phyloP scores from a whole-genome alignment of 64 coral and sea anemone species.

The Stichodactyla helianthus region DNA sequence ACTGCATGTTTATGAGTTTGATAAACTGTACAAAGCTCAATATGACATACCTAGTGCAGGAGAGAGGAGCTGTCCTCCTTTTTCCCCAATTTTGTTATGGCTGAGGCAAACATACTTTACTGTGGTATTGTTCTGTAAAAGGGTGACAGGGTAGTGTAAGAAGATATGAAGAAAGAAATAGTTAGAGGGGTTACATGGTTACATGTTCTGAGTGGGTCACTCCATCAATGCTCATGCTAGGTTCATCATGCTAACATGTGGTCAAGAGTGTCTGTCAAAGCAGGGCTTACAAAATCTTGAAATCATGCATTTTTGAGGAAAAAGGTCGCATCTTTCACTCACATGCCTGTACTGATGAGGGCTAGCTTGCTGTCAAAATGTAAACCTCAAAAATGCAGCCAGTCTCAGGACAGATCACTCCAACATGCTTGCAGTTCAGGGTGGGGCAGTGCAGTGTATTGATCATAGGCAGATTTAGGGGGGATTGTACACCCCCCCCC shows the following conservation, averaged over 20 bases:
- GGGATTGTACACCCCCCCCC: too few species aligned
- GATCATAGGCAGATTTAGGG: too few species aligned
- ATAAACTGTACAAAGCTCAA: too few species aligned
- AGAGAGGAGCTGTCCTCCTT: conserved; percentile 64
- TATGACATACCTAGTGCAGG: conserved; percentile 66
- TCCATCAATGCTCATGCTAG: neutral
- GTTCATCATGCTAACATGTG: neutral
- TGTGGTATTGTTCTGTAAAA: conserved; percentile 60
- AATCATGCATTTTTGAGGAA: too few species aligned
- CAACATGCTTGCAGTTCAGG: neutral
- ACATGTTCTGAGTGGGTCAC: neutral
- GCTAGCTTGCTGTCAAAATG: too few species aligned
- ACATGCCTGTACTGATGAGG: too few species aligned
- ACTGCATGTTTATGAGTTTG: neutral
- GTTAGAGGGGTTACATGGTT: neutral
- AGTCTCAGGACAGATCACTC: neutral
- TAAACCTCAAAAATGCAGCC: too few species aligned
- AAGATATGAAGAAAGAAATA: neutral
- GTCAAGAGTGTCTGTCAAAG: too few species aligned
- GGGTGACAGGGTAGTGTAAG: neutral
- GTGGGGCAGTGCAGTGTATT: neutral
- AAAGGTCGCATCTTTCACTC: too few species aligned
- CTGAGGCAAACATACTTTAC: conserved; percentile 86
- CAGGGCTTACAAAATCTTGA: too few species aligned
- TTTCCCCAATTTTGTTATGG: conserved; percentile 90